Evolutionary conservation across 2,797 vertebrate genomes (phyloP), one percentile per base, ranked within the genome.

Genomic region (Tokudaia tokunoshimensis): DNA sequence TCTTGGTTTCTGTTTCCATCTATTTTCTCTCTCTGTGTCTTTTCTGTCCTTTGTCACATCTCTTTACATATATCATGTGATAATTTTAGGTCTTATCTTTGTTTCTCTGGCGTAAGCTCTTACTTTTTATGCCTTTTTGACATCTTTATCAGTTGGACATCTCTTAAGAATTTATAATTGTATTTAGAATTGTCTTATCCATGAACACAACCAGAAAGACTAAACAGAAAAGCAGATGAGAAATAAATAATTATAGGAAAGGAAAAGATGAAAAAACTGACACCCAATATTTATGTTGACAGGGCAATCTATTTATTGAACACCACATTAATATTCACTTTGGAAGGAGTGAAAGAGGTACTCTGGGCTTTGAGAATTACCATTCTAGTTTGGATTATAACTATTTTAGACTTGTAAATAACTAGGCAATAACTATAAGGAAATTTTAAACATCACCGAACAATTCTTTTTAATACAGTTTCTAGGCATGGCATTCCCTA

Each of bases 381-480:
- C 37, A 87, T 20, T 85, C 26, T 82, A 87, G 41, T 92, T 96
- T 22, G 82, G 92, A 44, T 89, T 9, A 13, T 93, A 94, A 95
- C 12, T 78, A 59, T 70, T 93, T 94, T 92, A 87, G 29, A 78
- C 11, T 87, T 95, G 24, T 83, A 80, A 96, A 80, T n/a, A 92
- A 89, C 20, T 52, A 81, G 20, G 44, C 84, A 84, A 81, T 81
- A 88, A 19, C 9, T 92, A 41, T 86, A n/a, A n/a, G 17, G 6
- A 74, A 84, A 88, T 87, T 88, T 47, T 37, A 59, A 95, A 95
- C 89, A 78, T 80, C 41, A 31, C 57, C 84, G 74, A 74, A 19
- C 4, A 29, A 14, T 79, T 82, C 13, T 22, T 81, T 89, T 94
- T 20, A 92, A 83, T 93, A 15, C 61, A 97, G 78, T 72, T 70